Evolutionary conservation across 2,888 invertebrate genomes (phyloP), one percentile per base, ranked within the genome.

Genomic region (Mamestra brassicae): DNA sequence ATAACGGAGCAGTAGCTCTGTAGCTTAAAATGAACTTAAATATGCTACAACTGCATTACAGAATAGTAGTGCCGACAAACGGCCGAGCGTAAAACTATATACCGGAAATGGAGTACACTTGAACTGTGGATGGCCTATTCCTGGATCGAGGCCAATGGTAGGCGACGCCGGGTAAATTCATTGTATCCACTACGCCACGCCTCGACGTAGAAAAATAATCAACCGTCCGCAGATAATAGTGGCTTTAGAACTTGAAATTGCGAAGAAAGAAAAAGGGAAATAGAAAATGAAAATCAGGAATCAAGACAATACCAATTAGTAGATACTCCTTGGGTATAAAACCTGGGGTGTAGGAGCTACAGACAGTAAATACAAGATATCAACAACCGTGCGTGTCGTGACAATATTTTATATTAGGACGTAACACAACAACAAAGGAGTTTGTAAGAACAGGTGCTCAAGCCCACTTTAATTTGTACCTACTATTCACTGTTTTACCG

Each of bases 51-150:
- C 77, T 72, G 83, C 74, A 76, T 80, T 74, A 85, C 75, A 83
- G 75, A 66, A 76, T 73, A 71, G 74, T 85, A 89, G 89, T 90
- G 90, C 89, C 92, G 89, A 86, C 87, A 88, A 88, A 87, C 87
- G 77, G 85, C 83, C 88, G 86, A 84, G 88, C 87, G 87, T 89
- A 87, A 87, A 91, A 90, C 89, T 88, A 86, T 88, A 89, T 88
- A 88, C 91, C 91, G 92, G 93, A 94, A 92, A 92, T 88, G 89
- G 90, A 89, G 92, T 94, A 93, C 94, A 94, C 95, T 95, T 94
- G 95, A 95, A 94, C 94, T 92, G 88, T 90, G 88, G 89, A 92
- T 91, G 87, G 91, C 89, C 92, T 93, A 93, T 94, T 93, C 91
- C 93, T 94, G 94, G 94, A 94, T 89, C 90, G 90, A 86, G 92